Conservation (phyloP, 2,113 vertebrate genomes). For the Dascyllus trimaculatus region DNA sequence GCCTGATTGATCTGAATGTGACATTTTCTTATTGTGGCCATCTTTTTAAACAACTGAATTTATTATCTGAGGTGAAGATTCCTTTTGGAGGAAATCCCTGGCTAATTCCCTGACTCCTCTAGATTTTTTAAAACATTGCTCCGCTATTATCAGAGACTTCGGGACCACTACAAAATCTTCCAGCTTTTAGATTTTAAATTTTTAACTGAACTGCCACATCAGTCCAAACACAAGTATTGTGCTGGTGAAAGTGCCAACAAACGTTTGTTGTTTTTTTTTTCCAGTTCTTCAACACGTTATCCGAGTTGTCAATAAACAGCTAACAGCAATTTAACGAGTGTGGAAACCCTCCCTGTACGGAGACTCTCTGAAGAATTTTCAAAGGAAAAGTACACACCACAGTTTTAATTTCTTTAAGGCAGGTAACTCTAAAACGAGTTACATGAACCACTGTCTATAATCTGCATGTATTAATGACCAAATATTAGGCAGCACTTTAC, state of each 20-base stretch:
- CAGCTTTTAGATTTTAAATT: neutral
- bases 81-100: neutral
- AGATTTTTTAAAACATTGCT: no score
- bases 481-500: constrained; percentile 5
- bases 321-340: constrained; percentile 12
- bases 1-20: neutral
- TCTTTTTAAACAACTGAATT: neutral
- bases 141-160: neutral
- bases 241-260: neutral
- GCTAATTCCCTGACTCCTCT: no score
- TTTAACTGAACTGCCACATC: neutral
- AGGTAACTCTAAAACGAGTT: constrained; percentile 17
- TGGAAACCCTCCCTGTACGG: neutral
- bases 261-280: no score
- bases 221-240: neutral
- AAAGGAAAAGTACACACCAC: neutral
- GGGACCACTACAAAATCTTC: neutral
- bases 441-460: constrained; percentile 15
- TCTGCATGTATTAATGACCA: neutral
- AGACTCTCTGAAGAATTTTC: neutral
- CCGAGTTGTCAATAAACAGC: neutral
- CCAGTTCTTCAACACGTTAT: neutral
- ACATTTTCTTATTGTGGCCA: neutral
- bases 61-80: neutral
- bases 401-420: neutral